Base-by-base conservation (phyloP, 2,797 vertebrate species). In the Hyperoplus lanceolatus region DNA sequence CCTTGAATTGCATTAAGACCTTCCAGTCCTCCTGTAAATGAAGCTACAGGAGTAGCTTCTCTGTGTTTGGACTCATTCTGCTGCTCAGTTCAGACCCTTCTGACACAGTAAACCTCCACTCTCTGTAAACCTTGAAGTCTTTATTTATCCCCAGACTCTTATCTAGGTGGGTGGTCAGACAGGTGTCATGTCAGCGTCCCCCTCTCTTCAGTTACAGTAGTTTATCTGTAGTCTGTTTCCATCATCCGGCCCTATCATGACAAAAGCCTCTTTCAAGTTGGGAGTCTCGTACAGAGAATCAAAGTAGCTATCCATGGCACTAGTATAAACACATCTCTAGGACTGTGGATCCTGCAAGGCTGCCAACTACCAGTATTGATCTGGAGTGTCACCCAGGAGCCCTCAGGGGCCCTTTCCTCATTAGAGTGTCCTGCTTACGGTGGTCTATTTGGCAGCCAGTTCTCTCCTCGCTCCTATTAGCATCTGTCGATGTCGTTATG, bases 341-440 rank as follows among this genome's bases (percentile, higher is more conserved):
- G 64, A 66, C 18, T 70, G 73, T 75, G 74, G 45, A 42, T 71
- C 21, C 57, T 87, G 72, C 80, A 49, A 36, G 9, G 54, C 65
- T 88, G 83, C 74, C 81, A 89, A 66, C 62, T 73, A 29, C 51
- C 70, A 50, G 4, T 78, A 77, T 88, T 70, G 79, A 73, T 89
- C 83, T 86, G 58, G 60, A 43, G 64, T 80, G 76, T 89, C 84
- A 79, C 70, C 53, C 64, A 80, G 71, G 68, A 65, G 68, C 56
- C 68, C 9, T 51, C 49, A 4, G 69, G 79, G 83, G 71, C 43
- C 70, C 29, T 65, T 82, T 70, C 64, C 75, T 89, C 82, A 80
- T 88, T 83, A 80, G 43, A 71, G 70, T 49, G 63, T 79, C 73
- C 56, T 82, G 76, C 73, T 81, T 48, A 75, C 29, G 29, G 55